Evolutionary conservation across 2,797 vertebrate genomes (phyloP), one percentile per base, ranked within the genome.

Genomic region (Nothura maculosa): DNA sequence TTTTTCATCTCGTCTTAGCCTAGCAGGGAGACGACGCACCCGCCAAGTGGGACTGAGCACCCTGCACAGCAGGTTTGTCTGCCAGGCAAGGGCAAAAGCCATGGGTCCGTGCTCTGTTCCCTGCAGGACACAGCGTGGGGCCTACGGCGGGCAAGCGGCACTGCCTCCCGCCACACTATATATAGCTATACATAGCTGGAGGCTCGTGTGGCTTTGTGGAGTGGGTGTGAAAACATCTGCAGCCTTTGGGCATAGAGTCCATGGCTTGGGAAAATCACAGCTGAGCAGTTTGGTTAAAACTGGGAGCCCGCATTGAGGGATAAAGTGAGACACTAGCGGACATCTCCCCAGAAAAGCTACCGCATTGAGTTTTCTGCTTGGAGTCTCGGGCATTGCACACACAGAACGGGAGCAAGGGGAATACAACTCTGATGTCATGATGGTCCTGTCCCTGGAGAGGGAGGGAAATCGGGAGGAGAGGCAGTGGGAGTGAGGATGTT

Each of bases 181-280:
- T 48, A 48, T 9, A 12, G 47, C 67, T 61, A 4, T 18, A 55
- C 50, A 38, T 15, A 60, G 62, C 61, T 79, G 73, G 64, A 7
- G 1, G 0, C 82, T 85, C 22, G 1, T 13, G 62, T 78, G 62
- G 76, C 89, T 54, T 93, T 64, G 1, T 12, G n/a, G 38, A 81
- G 90, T 85, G 85, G 90, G 89, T 2, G 57, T 84, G 89, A 82
- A 94, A 94, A 91, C 80, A 85, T 28, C 83, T 75, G 2, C 3
- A 79, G 89, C 84, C 86, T 38, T 93, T 75, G 83, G 89, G 58
- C 47, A 7, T 43, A 64, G 42, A 85, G 87, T 75, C 91, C 50
- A 8, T 84, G 24, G 73, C 30, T 94, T 52, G 62, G 85, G 92
- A 68, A 96, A 96, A 94, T 87, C 92, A 90, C 55, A 95, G 90